Conservation (phyloP, 2,888 invertebrate species). For the Oscheius onirici region DNA sequence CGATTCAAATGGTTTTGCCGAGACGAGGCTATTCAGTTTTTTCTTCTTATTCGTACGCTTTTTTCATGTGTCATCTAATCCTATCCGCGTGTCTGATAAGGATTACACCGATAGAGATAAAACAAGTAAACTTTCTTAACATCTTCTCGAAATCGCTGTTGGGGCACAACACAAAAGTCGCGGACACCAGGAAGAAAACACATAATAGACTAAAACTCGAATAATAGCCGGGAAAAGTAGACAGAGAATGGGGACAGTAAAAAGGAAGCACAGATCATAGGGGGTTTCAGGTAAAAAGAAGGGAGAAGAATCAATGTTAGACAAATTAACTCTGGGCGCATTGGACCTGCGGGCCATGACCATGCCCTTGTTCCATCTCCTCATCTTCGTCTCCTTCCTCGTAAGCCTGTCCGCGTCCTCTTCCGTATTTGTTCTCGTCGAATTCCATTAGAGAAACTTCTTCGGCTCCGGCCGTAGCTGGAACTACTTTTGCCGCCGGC, state of each 20-base stretch:
- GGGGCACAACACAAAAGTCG: too few relatives aligned
- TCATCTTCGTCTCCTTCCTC: constrained; percentile 75
- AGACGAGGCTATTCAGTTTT: too few relatives aligned
- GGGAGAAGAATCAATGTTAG: not conserved
- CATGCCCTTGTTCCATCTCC: constrained; percentile 77
- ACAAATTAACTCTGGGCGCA: constrained; percentile 78
- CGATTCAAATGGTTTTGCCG: too few relatives aligned
- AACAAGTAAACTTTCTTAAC: too few relatives aligned
- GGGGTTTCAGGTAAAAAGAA: not conserved
- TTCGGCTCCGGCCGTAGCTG: constrained; percentile 77
- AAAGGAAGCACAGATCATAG: not conserved
- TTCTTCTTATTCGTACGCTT: too few relatives aligned
- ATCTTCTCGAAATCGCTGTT: too few relatives aligned
- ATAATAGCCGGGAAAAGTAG: not conserved
- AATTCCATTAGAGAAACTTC: constrained; percentile 78
- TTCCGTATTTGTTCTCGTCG: constrained; percentile 66
- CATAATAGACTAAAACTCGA: too few relatives aligned
- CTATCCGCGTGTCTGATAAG: too few relatives aligned
- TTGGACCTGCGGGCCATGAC: constrained; percentile 80
- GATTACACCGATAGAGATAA: too few relatives aligned
- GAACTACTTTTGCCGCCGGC: constrained; percentile 80
- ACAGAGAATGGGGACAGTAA: not conserved
- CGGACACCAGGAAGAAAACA: too few relatives aligned
- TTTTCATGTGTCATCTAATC: too few relatives aligned
- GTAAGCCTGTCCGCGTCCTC: constrained; percentile 78